Percentiles rank a stretch among this genome's conserved stretches.
phyloP scores from a whole-genome alignment of 1,140 invertebrate genomes.

The Alviniconcha marisindica region DNA sequence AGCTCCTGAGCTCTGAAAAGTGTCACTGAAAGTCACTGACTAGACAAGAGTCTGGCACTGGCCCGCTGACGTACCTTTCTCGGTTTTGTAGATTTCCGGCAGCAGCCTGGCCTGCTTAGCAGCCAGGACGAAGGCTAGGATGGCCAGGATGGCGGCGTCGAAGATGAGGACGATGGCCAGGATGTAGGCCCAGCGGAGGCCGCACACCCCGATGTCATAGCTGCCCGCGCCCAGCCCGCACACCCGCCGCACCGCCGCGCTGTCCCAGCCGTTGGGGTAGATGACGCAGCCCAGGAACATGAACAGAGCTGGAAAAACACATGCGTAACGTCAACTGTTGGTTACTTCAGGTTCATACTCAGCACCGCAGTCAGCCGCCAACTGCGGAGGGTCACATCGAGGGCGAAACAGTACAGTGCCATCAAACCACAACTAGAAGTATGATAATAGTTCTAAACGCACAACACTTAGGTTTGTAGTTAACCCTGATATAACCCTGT shows the following conservation, averaged over 20 bases:
- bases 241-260: constrained; percentile 87
- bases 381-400: too few relatives aligned
- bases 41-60: too few relatives aligned
- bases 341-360: too few relatives aligned
- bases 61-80: constrained; percentile 54
- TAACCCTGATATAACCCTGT: too few relatives aligned
- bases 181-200: constrained; percentile 95
- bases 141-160: constrained; percentile 92
- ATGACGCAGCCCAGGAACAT: constrained; percentile 82
- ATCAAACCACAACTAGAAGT: too few relatives aligned
- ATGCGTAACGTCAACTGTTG: too few relatives aligned
- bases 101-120: constrained; percentile 77
- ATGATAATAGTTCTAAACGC: too few relatives aligned
- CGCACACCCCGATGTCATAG: constrained; percentile 88
- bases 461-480: too few relatives aligned
- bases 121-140: constrained; percentile 95
- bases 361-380: too few relatives aligned
- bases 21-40: too few relatives aligned
- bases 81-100: constrained; percentile 58
- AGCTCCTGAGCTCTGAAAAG: too few relatives aligned
- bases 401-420: too few relatives aligned
- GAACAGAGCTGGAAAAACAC: constrained; percentile 77
- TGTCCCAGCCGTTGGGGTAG: constrained; percentile 96
- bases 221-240: constrained; percentile 89
- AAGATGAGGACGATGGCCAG: constrained; percentile 94